Evolutionary conservation across 2,797 vertebrate species (phyloP).

Genomic region (Novumbra hubbsi): DNA sequence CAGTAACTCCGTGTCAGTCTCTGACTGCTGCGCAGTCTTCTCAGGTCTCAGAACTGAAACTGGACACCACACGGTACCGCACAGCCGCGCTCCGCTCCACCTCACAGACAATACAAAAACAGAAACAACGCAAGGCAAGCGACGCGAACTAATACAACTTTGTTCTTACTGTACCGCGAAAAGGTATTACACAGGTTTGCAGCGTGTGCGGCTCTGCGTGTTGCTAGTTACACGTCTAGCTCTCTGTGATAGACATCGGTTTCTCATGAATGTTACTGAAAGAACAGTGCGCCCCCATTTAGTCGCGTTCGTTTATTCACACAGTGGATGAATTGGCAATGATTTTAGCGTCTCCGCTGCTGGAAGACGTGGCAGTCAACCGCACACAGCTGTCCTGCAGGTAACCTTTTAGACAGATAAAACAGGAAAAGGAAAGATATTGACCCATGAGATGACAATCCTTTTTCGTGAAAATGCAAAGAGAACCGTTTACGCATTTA

Average conservation of each 20-base stretch:
- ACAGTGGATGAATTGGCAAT: constrained; percentile 21
- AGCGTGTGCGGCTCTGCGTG: neutral
- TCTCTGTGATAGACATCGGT: neutral
- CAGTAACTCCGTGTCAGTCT: constrained; percentile 40
- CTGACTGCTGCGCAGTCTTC: constrained; percentile 33
- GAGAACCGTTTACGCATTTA: neutral
- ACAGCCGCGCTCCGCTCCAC: constrained; percentile 68
- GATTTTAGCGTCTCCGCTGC: constrained; percentile 11
- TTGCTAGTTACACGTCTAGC: neutral
- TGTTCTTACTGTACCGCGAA: neutral
- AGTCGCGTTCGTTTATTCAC: constrained; percentile 41
- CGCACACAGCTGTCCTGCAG: constrained; percentile 65
- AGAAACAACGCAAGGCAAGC: constrained; percentile 23
- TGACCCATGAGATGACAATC: neutral
- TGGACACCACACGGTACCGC: constrained; percentile 69
- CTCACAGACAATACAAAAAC: constrained; percentile 47
- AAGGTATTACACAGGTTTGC: neutral
- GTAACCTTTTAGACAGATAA: constrained; percentile 37
- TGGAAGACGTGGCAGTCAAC: constrained; percentile 67
- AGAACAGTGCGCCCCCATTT: constrained; percentile 50
- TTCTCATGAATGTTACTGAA: neutral
- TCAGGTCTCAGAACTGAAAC: constrained; percentile 51
- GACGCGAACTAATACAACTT: neutral
- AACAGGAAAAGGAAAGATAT: neutral
- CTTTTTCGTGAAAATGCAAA: neutral